Evolutionary conservation across 2,797 vertebrate species (phyloP).

Genomic region (Poliocrania exsul): DNA sequence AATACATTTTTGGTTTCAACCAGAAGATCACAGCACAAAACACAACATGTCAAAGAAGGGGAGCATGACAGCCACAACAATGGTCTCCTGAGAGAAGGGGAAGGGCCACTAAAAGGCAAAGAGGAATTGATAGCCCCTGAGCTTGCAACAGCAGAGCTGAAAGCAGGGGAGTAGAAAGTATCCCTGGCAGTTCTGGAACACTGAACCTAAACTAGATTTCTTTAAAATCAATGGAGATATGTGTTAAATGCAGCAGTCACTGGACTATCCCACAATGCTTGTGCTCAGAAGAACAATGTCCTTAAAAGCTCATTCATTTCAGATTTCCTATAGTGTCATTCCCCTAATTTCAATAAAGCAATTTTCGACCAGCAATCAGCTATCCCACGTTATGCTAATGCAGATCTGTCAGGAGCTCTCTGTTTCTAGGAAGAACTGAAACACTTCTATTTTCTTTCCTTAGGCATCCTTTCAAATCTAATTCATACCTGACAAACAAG

Average conservation of each 20-base stretch:
- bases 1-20: neutral
- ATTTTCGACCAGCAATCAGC: neutral
- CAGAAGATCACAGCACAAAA: neutral
- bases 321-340: neutral
- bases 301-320: neutral
- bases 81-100: neutral
- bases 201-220: neutral
- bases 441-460: neutral
- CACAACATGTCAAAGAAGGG: neutral
- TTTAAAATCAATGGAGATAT: neutral
- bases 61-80: neutral
- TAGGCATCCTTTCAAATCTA: neutral
- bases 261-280: neutral
- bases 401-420: neutral
- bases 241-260: neutral
- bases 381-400: neutral
- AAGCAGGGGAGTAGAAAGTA: neutral
- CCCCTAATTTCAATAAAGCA: neutral
- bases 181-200: neutral
- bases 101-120: neutral
- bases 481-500: slow-evolving; percentile 13
- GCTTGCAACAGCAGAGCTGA: neutral
- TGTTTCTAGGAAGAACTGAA: neutral
- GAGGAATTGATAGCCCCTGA: neutral
- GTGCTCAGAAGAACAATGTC: neutral